Conservation (phyloP, 2,888 invertebrate species). For the Erynnis tages region DNA sequence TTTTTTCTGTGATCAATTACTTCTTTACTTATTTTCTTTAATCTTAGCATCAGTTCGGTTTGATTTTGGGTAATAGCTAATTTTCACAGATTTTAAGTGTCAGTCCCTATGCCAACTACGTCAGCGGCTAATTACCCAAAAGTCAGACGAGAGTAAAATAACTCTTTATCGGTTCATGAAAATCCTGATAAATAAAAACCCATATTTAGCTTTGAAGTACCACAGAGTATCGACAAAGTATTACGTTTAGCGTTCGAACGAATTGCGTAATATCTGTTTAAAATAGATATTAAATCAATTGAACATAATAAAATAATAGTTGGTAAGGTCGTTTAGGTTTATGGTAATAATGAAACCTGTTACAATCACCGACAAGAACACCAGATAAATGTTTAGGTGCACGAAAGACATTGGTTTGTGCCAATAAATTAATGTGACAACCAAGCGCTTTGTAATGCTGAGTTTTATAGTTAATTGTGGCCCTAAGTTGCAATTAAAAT, state of each 20-base stretch:
- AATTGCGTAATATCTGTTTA: background rate
- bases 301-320: constrained; percentile 33
- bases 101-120: no score
- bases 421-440: constrained; percentile 40
- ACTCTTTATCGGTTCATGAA: no score
- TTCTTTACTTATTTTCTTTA: no score
- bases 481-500: constrained; percentile 13
- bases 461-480: constrained; percentile 10
- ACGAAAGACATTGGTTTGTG: constrained; percentile 46
- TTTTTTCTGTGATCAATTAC: no score
- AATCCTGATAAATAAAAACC: no score
- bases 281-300: constrained; percentile 7
- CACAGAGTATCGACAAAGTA: background rate
- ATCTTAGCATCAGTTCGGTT: no score
- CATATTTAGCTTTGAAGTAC: no score
- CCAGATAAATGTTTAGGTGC: constrained; percentile 50
- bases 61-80: no score
- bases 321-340: constrained; percentile 51
- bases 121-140: no score
- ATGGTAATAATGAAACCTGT: constrained; percentile 47
- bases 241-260: background rate
- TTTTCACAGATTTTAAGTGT: no score
- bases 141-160: no score
- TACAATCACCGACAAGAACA: constrained; percentile 42
- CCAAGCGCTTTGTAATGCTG: constrained; percentile 26